Evolutionary conservation across 2,797 vertebrate species (phyloP).

Genomic region (Gallinago nigripennis): DNA sequence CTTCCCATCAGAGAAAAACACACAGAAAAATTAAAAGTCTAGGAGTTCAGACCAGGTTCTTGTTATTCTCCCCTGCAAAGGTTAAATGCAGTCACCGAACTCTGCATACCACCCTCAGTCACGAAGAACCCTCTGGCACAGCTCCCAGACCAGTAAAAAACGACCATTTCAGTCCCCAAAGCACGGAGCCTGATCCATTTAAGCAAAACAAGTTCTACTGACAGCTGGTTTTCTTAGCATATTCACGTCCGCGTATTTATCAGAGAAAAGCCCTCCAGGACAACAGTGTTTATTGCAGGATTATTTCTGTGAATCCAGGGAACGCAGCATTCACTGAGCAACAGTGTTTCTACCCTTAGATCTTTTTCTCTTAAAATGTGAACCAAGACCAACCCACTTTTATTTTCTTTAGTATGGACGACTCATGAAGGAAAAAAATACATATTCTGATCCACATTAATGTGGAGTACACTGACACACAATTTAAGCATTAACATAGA

Average conservation of each 20-base stretch:
- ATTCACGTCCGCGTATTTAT: constrained; percentile 67
- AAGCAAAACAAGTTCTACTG: constrained; percentile 71
- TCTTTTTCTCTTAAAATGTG: constrained; percentile 33
- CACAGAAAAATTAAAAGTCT: not conserved
- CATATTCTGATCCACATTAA: not conserved
- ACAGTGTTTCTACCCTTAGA: constrained; percentile 47
- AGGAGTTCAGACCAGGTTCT: constrained; percentile 55
- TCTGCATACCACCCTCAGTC: constrained; percentile 73
- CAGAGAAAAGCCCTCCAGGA: constrained; percentile 67
- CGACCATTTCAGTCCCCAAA: constrained; percentile 62
- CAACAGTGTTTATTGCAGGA: constrained; percentile 74
- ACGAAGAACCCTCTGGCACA: constrained; percentile 74
- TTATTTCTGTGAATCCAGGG: constrained; percentile 69
- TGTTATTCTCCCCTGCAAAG: constrained; percentile 41
- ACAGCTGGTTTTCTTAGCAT: constrained; percentile 72
- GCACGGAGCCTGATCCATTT: constrained; percentile 53
- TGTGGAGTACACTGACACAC: not conserved
- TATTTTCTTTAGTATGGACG: not conserved
- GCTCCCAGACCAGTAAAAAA: constrained; percentile 74
- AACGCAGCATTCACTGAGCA: constrained; percentile 52
- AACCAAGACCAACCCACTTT: constrained; percentile 10
- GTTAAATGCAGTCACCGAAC: constrained; percentile 72
- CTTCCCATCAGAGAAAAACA: not conserved
- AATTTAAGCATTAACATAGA: not conserved
- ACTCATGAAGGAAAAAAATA: not conserved